A percentile compares a stretch with the other conserved stretches of the same genome.
These are phyloP conservation scores for Zaprionus africanus DNA, from an alignment of 1,140 invertebrate species.

Conservation along the genomic window DNA sequence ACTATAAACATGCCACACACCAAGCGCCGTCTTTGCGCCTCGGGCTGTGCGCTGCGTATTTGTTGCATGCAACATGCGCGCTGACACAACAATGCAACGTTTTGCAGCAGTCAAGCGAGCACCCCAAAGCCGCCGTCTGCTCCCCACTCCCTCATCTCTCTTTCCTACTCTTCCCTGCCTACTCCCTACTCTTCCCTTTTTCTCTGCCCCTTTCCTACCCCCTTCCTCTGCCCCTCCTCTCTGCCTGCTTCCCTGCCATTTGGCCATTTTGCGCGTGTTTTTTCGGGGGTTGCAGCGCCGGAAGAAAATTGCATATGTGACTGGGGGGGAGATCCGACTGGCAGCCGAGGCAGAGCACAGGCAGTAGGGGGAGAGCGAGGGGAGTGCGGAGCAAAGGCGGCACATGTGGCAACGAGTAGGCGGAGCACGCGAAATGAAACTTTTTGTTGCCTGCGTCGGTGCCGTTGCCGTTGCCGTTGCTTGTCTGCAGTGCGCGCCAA, in stretches of 20 bases:
- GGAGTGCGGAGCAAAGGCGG: conserved; percentile 11
- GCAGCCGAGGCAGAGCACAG: neutral
- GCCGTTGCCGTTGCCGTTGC: conserved; percentile 48
- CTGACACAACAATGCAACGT: conserved; percentile 78
- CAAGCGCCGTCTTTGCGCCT: conserved; percentile 49
- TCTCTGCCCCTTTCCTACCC: conserved; percentile 12
- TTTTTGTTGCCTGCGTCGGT: conserved; percentile 50
- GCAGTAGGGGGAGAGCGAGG: conserved; percentile 28
- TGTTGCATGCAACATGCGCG: conserved; percentile 67
- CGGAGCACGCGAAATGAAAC: conserved; percentile 78
- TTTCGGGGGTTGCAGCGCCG: conserved; percentile 45
- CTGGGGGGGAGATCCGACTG: conserved; percentile 5
- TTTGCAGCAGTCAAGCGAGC: conserved; percentile 37
- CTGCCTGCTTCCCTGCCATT: conserved; percentile 36
- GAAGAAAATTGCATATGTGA: neutral
- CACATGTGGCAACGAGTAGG: conserved; percentile 69
- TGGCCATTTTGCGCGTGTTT: conserved; percentile 72
- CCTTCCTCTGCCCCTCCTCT: neutral
- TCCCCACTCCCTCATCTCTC: no score
- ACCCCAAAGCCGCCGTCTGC: conserved; percentile 20
- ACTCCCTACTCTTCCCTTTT: neutral
- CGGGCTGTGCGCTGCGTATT: conserved; percentile 9
- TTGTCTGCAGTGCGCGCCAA: conserved; percentile 79
- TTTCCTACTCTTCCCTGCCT: neutral
- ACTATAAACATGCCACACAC: conserved; percentile 56